These are phyloP conservation scores for Pherbina coryleti DNA, from an alignment of 2,888 invertebrate genomes.

Conservation along the genomic window DNA sequence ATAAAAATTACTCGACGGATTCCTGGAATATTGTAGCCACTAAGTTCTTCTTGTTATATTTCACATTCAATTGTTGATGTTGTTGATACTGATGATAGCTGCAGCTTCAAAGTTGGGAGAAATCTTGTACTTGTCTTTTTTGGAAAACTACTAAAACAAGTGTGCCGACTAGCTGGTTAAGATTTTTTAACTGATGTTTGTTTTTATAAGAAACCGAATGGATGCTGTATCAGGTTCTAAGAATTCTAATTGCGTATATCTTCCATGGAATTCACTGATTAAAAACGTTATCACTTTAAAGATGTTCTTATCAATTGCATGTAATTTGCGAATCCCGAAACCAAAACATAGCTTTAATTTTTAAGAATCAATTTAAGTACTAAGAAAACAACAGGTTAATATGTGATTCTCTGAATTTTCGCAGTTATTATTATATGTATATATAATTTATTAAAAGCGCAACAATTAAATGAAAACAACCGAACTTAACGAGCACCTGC, in stretches of 20 bases:
- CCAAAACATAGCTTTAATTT: not conserved
- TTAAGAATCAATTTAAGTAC: not conserved
- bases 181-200: not conserved
- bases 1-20: too few species aligned
- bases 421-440: not conserved
- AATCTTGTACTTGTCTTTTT: conserved; percentile 20
- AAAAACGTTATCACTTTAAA: conserved; percentile 1
- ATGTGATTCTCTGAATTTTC: not conserved
- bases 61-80: conserved; percentile 5
- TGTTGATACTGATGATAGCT: conserved; percentile 15
- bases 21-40: not conserved
- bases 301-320: not conserved
- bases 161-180: not conserved
- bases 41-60: not conserved
- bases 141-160: not conserved
- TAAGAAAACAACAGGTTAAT: conserved; percentile 26
- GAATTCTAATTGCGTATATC: not conserved
- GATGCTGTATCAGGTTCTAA: not conserved
- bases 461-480: not conserved
- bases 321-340: not conserved
- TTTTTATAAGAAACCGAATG: not conserved
- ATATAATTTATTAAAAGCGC: not conserved
- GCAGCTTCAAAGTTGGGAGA: not conserved
- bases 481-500: not conserved
- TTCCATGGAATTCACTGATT: not conserved